Conservation (phyloP, 2,888 invertebrate genomes). For the Agonopterix alstromeriana region DNA sequence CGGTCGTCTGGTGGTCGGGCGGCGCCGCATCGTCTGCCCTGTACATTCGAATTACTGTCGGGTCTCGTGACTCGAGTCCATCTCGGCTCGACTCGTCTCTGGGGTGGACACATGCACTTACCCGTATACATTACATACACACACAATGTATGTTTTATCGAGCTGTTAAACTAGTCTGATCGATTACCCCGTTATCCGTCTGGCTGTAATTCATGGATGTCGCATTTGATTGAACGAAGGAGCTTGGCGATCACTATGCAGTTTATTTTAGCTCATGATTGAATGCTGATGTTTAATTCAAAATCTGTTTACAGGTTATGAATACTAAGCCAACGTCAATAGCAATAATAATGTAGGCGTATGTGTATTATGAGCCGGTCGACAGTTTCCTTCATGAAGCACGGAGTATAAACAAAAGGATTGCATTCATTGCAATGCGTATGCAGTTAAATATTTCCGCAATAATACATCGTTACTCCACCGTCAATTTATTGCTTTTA, state of each 20-base stretch:
- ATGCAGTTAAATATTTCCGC: slow-evolving; percentile 47
- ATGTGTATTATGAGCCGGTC: not conserved
- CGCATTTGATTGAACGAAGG: too few species aligned
- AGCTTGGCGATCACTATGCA: too few species aligned
- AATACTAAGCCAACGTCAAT: not conserved
- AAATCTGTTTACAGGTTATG: too few species aligned
- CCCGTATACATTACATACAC: not conserved
- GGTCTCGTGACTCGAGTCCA: slow-evolving; percentile 24
- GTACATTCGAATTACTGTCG: slow-evolving; percentile 3
- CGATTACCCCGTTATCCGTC: not conserved
- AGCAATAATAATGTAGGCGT: not conserved
- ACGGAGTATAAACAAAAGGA: slow-evolving; percentile 36
- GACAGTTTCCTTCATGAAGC: slow-evolving; percentile 12
- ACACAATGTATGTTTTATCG: not conserved
- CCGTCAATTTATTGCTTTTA: slow-evolving; percentile 35
- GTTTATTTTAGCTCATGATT: too few species aligned
- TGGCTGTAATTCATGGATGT: too few species aligned
- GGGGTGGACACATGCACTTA: not conserved
- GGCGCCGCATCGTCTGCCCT: slow-evolving; percentile 48
- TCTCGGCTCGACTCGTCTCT: slow-evolving; percentile 8
- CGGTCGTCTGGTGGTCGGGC: slow-evolving; percentile 32
- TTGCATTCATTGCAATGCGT: slow-evolving; percentile 37
- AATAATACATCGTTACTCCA: slow-evolving; percentile 32
- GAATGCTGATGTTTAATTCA: too few species aligned
- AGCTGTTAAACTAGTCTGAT: slow-evolving; percentile 1